These are phyloP conservation scores for Mechanitis mazaeus DNA, from an alignment of 2,888 invertebrate genomes.

Conservation along the genomic window DNA sequence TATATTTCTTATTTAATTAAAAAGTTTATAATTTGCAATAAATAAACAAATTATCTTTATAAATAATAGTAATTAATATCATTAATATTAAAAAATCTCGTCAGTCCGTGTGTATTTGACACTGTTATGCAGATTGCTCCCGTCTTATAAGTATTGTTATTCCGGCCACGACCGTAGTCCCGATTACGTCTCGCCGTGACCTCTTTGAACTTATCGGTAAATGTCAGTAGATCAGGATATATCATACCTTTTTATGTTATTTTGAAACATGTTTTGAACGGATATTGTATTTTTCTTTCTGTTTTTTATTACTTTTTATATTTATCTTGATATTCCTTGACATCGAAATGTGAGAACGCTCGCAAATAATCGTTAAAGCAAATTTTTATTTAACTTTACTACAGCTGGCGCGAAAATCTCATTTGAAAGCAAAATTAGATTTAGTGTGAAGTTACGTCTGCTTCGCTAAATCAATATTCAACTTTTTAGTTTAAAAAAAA, in stretches of 20 bases:
- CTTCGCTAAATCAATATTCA: conserved; percentile 5
- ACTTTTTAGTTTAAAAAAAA: neutral
- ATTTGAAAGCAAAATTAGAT: conserved; percentile 7
- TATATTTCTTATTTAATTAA: too few species aligned
- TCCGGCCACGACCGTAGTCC: conserved; percentile 57
- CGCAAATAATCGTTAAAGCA: neutral
- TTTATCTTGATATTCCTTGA: too few species aligned
- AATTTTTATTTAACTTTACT: conserved; percentile 4
- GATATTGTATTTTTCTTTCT: neutral
- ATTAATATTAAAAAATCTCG: conserved; percentile 10
- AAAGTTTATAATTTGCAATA: too few species aligned
- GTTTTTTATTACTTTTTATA: too few species aligned
- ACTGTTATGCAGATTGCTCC: conserved; percentile 53
- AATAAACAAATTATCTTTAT: too few species aligned
- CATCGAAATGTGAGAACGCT: neutral
- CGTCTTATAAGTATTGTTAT: conserved; percentile 57
- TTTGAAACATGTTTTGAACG: conserved; percentile 16
- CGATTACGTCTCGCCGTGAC: conserved; percentile 66
- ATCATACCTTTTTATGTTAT: conserved; percentile 20
- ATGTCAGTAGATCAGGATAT: conserved; percentile 50
- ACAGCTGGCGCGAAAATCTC: conserved; percentile 2
- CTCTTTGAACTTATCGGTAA: conserved; percentile 60
- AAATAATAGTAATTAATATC: too few species aligned
- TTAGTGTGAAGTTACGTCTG: conserved; percentile 1
- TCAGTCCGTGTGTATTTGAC: conserved; percentile 28